Evolutionary conservation across 2,113 vertebrate species (phyloP).

Genomic region (Thomomys bottae): DNA sequence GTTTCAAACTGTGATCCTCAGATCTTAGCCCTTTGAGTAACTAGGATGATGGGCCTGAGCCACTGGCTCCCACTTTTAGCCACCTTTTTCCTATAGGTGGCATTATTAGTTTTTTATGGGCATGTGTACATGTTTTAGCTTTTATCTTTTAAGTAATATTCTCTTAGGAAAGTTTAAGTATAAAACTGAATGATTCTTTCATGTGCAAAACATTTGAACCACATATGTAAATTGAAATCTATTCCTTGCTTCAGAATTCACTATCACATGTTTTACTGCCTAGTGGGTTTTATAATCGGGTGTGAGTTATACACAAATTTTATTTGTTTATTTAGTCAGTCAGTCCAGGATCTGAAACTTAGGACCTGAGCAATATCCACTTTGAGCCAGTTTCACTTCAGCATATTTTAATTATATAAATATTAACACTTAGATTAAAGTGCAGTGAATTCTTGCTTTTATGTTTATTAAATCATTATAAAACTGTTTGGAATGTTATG

Average conservation of each 20-base stretch:
- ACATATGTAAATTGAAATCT: constrained; percentile 42
- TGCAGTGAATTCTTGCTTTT: constrained; percentile 11
- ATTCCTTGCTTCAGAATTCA: constrained; percentile 16
- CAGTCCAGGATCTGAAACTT: no score
- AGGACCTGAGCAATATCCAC: no score
- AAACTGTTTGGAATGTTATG: constrained; percentile 15
- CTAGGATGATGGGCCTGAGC: no score
- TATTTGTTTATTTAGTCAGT: no score
- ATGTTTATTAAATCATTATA: constrained; percentile 39
- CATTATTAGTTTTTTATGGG: not conserved
- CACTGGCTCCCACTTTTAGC: not conserved
- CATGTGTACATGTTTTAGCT: not conserved
- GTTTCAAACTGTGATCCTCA: no score
- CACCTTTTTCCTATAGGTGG: constrained; percentile 39
- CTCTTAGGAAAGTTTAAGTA: not conserved
- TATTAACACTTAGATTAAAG: not conserved
- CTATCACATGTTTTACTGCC: not conserved
- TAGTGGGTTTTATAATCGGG: constrained; percentile 7
- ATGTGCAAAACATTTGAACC: constrained; percentile 6
- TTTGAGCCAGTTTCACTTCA: no score
- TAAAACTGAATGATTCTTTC: not conserved
- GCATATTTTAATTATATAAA: not conserved
- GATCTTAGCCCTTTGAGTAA: no score
- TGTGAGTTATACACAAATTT: constrained; percentile 42
- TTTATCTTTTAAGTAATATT: not conserved